phyloP scores from a whole-genome alignment of 1,140 invertebrate genomes.

The Drosophila serrata region DNA sequence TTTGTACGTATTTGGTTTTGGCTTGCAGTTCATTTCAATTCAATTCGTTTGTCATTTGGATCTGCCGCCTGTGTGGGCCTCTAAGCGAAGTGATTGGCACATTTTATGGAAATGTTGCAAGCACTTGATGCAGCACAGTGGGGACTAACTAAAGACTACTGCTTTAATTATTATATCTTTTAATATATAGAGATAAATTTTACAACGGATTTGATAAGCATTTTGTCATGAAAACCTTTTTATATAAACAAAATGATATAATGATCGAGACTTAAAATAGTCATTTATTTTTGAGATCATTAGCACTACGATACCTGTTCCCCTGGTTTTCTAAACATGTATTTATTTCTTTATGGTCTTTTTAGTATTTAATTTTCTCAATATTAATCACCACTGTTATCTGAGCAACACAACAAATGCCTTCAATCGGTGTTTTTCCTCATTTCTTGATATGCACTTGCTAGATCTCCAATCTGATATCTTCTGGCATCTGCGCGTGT shows the following conservation, averaged over 20 bases:
- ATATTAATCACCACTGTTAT: constrained; percentile 14
- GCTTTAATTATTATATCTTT: neutral
- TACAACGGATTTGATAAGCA: neutral
- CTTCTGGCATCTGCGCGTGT: constrained; percentile 51
- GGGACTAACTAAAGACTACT: neutral
- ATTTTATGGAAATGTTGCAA: constrained; percentile 77
- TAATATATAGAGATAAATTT: neutral
- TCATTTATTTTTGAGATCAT: neutral
- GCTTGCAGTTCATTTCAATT: constrained; percentile 79
- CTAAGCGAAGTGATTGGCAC: constrained; percentile 71
- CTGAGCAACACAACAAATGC: neutral
- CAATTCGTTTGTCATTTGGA: constrained; percentile 81
- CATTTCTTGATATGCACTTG: constrained; percentile 9
- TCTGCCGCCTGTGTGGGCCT: constrained; percentile 63
- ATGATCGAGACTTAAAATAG: neutral
- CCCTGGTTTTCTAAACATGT: rapidly evolving
- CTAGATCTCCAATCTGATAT: constrained; percentile 10
- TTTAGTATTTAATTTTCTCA: too few relatives aligned
- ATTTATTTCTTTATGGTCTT: too few relatives aligned
- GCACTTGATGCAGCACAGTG: constrained; percentile 50
- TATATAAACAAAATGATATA: too few relatives aligned
- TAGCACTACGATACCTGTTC: neutral
- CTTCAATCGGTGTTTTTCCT: constrained; percentile 10
- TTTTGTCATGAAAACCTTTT: too few relatives aligned
- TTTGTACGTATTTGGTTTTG: constrained; percentile 12